phyloP scores from a whole-genome alignment of 2,113 vertebrate genomes.

The Phodopus roborovskii region DNA sequence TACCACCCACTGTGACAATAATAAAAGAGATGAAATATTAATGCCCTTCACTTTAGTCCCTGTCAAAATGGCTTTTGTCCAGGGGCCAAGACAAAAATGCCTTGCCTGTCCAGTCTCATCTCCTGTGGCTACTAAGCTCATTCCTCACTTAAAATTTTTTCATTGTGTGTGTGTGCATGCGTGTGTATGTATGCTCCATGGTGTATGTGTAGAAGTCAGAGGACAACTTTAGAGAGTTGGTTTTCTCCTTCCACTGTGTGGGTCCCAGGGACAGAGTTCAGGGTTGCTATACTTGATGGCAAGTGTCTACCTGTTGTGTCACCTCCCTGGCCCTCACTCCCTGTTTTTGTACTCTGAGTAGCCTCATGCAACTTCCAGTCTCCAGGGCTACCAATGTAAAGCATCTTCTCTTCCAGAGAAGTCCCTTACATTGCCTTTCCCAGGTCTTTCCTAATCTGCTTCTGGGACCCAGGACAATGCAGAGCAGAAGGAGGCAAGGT shows the following conservation, averaged over 20 bases:
- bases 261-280: neutral
- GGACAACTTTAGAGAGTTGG: neutral
- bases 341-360: neutral
- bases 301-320: no score
- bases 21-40: slow-evolving; percentile 35
- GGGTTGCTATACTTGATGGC: neutral
- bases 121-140: neutral
- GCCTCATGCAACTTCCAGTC: neutral
- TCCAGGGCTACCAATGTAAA: neutral
- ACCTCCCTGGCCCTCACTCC: no score
- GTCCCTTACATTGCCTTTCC: neutral
- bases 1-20: neutral
- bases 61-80: slow-evolving; percentile 20
- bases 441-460: neutral
- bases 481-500: neutral
- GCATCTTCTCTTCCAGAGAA: neutral
- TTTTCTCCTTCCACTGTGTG: neutral
- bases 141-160: neutral
- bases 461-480: neutral
- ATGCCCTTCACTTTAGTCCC: neutral
- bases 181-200: neutral
- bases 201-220: neutral
- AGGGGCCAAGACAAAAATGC: neutral
- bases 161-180: neutral
- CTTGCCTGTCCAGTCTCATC: neutral